Evolutionary conservation across 2,113 vertebrate species (phyloP).

Genomic region (Nicator chloris): DNA sequence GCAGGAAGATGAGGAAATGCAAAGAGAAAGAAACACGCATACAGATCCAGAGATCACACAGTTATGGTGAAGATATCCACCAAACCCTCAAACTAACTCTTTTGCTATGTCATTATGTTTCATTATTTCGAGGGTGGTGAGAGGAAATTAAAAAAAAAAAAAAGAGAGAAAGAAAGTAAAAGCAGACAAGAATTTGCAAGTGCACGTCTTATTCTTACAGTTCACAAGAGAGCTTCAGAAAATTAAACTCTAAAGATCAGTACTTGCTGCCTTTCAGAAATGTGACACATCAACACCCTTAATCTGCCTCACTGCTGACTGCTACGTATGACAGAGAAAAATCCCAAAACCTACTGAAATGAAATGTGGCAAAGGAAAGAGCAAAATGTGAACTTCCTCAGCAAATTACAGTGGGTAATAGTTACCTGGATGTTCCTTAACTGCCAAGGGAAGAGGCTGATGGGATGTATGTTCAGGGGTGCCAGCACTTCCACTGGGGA

Average conservation of each 20-base stretch:
- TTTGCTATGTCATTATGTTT: background rate
- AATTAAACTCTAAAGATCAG: background rate
- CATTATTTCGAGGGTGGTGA: background rate
- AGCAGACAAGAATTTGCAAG: background rate
- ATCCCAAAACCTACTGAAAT: background rate
- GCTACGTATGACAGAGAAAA: background rate
- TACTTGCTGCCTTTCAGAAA: background rate
- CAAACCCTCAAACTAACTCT: background rate
- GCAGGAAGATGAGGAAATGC: background rate
- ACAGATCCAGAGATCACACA: background rate
- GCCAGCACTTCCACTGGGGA: background rate
- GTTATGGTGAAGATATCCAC: background rate
- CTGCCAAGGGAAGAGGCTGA: background rate
- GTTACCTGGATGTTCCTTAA: background rate
- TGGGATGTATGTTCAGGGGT: fast-evolving
- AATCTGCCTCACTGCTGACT: background rate
- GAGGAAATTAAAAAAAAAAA: background rate
- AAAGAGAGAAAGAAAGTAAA: background rate
- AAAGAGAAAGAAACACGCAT: background rate
- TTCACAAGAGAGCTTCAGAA: background rate
- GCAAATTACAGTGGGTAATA: fast-evolving
- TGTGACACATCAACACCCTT: background rate
- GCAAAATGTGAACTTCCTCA: background rate
- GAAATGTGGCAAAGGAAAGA: background rate
- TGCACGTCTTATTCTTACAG: background rate